Conservation (phyloP, 2,888 invertebrate genomes). For the Andricus quercusramuli region DNA sequence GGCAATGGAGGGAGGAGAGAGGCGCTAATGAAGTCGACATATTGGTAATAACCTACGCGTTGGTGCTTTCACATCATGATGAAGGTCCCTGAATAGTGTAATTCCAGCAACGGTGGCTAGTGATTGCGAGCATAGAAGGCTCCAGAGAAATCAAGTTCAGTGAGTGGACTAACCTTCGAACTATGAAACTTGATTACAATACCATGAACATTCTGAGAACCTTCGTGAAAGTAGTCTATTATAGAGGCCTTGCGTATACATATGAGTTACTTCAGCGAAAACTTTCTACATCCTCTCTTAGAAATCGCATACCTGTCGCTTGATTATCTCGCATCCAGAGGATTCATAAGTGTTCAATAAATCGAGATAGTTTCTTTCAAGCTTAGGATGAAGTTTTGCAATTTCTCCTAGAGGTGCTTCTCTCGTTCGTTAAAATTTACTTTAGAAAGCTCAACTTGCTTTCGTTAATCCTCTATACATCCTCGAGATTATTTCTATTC, state of each 20-base stretch:
- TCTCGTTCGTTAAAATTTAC: background rate
- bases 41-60: constrained; percentile 3
- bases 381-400: background rate
- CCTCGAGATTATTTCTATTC: background rate
- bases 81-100: constrained; percentile 20
- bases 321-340: background rate
- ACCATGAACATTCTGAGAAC: constrained; percentile 13
- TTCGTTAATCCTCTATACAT: background rate
- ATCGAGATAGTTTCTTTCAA: background rate
- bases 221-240: background rate
- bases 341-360: background rate
- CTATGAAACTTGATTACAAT: constrained; percentile 33
- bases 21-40: constrained; percentile 25
- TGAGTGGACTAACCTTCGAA: constrained; percentile 21
- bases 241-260: background rate
- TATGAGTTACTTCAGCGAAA: background rate
- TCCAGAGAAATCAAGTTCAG: constrained; percentile 37
- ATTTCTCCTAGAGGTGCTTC: background rate
- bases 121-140: constrained; percentile 30
- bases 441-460: background rate
- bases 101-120: constrained; percentile 13
- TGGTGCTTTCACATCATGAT: constrained; percentile 25
- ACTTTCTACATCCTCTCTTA: background rate
- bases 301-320: background rate
- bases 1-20: background rate